These are phyloP conservation scores for Rhinolophus sinicus DNA, from an alignment of 2,113 vertebrate species.

Conservation along the genomic window DNA sequence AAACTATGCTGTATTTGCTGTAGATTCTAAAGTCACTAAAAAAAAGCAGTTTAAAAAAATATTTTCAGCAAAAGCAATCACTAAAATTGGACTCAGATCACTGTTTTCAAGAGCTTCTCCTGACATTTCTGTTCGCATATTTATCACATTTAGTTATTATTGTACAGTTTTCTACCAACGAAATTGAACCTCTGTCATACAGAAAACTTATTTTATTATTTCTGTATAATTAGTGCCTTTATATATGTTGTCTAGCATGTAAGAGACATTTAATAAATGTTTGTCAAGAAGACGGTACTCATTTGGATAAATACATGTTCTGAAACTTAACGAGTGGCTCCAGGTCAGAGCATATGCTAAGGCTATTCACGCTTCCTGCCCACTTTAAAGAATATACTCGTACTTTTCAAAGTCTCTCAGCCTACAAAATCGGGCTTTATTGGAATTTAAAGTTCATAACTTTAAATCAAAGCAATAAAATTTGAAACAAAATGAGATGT, in stretches of 20 bases:
- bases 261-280: slow-evolving; percentile 40
- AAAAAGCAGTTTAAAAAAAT: not conserved
- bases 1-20: not conserved
- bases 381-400: slow-evolving; percentile 12
- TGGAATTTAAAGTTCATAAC: not conserved
- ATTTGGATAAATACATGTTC: slow-evolving; percentile 52
- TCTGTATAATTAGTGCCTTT: not conserved
- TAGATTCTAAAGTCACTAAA: slow-evolving; percentile 40
- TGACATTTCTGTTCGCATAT: not conserved
- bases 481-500: slow-evolving; percentile 46
- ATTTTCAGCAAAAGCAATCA: not conserved
- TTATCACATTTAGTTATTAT: not conserved
- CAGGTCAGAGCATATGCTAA: not conserved
- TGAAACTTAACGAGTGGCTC: slow-evolving; percentile 27
- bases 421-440: not conserved
- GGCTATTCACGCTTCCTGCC: not conserved
- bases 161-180: not conserved
- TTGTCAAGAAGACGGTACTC: slow-evolving; percentile 29
- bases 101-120: not conserved
- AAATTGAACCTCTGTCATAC: not conserved
- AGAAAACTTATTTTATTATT: not conserved
- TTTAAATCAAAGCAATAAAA: slow-evolving; percentile 42
- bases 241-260: not conserved
- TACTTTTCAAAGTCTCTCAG: slow-evolving; percentile 19
- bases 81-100: not conserved